Evolutionary conservation across 2,888 invertebrate genomes (phyloP).

Genomic region (Megamerina dolium): DNA sequence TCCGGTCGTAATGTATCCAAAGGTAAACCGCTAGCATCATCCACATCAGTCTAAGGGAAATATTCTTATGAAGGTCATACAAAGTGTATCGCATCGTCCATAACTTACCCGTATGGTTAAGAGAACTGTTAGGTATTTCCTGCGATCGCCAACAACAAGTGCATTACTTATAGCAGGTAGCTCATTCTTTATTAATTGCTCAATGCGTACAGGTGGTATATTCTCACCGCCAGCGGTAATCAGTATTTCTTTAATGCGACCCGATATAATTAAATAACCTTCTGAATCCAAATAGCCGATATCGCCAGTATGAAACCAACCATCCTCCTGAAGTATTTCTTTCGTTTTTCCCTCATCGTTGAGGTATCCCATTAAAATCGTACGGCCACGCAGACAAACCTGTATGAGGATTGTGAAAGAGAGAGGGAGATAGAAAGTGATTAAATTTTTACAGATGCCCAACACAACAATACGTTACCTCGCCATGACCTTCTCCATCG

Average conservation of each 20-base stretch:
- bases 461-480: constrained; percentile 44
- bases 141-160: constrained; percentile 79
- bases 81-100: neutral
- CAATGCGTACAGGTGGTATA: constrained; percentile 78
- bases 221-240: constrained; percentile 96
- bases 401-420: constrained; percentile 8
- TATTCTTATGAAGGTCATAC: neutral
- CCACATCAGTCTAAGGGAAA: constrained; percentile 57
- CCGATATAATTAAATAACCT: constrained; percentile 68
- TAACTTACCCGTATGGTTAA: constrained; percentile 70
- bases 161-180: constrained; percentile 72
- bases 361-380: constrained; percentile 83
- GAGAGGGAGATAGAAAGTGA: neutral
- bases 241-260: constrained; percentile 70
- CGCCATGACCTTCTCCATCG: constrained; percentile 70
- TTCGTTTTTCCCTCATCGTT: constrained; percentile 62
- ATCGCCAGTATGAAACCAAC: constrained; percentile 84
- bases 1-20: constrained; percentile 61
- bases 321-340: constrained; percentile 67
- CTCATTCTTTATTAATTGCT: constrained; percentile 68
- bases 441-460: neutral
- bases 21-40: constrained; percentile 64
- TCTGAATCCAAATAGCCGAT: constrained; percentile 71
- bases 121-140: constrained; percentile 77
- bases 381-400: constrained; percentile 74